Evolutionary conservation across 2,888 invertebrate genomes (phyloP), one percentile per base, ranked within the genome.

Genomic region (Orchesella flavescens): DNA sequence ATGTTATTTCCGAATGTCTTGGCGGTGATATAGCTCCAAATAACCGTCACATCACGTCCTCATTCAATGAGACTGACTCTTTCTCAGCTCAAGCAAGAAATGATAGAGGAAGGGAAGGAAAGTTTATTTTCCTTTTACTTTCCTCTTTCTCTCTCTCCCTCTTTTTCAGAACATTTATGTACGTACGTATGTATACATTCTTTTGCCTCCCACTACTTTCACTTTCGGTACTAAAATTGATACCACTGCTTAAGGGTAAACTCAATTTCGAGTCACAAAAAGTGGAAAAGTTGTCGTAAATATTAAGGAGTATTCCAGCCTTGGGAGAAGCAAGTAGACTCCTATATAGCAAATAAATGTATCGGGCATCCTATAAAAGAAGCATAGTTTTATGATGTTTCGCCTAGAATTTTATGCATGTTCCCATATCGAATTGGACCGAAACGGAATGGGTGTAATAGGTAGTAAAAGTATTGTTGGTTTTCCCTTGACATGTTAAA

Each of bases 251-350:
- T 21, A 13, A 34, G 65, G 65, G 23, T 17, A 65, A 65, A 65
- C 65, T 24, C 65, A 65, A 65, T 65, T 65, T 65, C 17, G 65
- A 59, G 10, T 59, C 17, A 13, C 23, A 17, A 21, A 59, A 59
- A 34, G 43, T 23, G 59, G 59, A 34, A 65, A 65, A 65, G 65
- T 65, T 65, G 65, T 65, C 65, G 13, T 65, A 13, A 17, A 59
- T 13, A 59, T 21, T 59, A 17, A 21, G 59, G 53, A 53, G 49
- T 13, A 49, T 17, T 17, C 53, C 15, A 53, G 53, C 7, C 34
- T 34, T 34, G 2, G 34, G 34, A 34, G 34, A 34, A 7, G n/a
- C n/a, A n/a, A n/a, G n/a, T n/a, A n/a, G n/a, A n/a, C n/a, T n/a
- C 7, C 7, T 34, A 7, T 34, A 34, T 34, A 34, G 34, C 34